A percentile compares a stretch with the other conserved stretches of the same genome.
phyloP scores from a whole-genome alignment of 2,113 vertebrate genomes.

The Plestiodon gilberti region DNA sequence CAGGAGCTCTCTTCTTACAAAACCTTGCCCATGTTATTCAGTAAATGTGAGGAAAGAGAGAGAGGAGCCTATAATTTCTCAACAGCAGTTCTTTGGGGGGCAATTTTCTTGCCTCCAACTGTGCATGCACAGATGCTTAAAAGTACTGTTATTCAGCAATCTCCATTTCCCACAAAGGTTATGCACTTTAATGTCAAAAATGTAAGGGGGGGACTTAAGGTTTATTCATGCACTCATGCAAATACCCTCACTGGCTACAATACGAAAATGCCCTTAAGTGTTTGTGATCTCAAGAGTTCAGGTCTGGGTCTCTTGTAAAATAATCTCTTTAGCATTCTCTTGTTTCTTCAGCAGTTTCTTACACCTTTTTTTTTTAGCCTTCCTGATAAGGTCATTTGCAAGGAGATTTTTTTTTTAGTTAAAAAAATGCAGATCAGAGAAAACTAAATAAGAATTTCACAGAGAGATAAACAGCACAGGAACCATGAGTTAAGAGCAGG shows the following conservation, averaged over 20 bases:
- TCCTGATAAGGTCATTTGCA: conserved; percentile 22
- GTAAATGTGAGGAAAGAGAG: too few relatives aligned
- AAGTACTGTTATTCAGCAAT: background rate
- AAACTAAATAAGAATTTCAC: conserved; percentile 11
- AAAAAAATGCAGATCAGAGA: background rate
- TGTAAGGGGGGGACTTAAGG: background rate
- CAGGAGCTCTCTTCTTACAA: too few relatives aligned
- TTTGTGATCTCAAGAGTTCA: conserved; percentile 8
- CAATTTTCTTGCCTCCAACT: background rate
- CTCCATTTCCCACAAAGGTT: background rate
- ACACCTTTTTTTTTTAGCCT: background rate
- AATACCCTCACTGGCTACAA: conserved; percentile 6
- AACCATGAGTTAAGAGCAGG: background rate
- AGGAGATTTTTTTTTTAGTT: background rate
- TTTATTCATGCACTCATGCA: conserved; percentile 15
- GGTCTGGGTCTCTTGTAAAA: background rate
- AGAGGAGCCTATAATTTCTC: background rate
- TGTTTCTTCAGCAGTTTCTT: background rate
- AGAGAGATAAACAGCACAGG: conserved; percentile 19
- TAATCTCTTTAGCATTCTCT: background rate
- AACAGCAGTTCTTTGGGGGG: background rate
- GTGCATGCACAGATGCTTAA: background rate
- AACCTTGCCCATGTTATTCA: too few relatives aligned
- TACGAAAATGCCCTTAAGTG: background rate
- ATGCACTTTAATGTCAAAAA: conserved; percentile 9